phyloP scores from a whole-genome alignment of 1,140 invertebrate genomes.

The Zaprionus camerounensis region DNA sequence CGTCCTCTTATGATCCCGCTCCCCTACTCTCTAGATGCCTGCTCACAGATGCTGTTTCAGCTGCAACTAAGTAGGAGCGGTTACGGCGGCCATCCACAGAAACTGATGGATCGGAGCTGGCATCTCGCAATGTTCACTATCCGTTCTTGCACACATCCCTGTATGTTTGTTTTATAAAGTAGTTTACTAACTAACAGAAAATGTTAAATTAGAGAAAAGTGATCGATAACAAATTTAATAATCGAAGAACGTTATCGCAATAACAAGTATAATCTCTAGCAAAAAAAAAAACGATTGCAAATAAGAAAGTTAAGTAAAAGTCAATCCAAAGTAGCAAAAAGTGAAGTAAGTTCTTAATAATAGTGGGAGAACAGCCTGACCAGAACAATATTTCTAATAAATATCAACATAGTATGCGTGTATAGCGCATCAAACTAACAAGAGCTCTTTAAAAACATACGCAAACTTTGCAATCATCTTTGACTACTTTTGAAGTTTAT shows the following conservation, averaged over 20 bases:
- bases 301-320: background rate
- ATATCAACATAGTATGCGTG: no score
- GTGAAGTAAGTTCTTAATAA: no score
- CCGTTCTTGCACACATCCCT: background rate
- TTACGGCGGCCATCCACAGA: background rate
- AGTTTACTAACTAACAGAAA: background rate
- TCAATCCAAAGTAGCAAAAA: no score
- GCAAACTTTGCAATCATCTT: background rate
- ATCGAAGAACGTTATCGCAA: no score
- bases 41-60: conserved; percentile 35
- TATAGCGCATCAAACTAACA: background rate
- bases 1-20: background rate
- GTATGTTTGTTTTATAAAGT: no score
- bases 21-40: background rate
- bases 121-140: background rate
- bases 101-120: background rate
- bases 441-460: background rate
- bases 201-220: no score
- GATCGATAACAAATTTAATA: no score
- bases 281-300: background rate
- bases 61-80: background rate
- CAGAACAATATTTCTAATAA: no score
- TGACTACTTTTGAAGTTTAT: conserved; percentile 26
- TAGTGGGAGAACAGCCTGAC: no score
- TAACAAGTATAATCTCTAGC: background rate